Evolutionary conservation across 2,888 invertebrate species (phyloP).

Genomic region (Lypha dubia): DNA sequence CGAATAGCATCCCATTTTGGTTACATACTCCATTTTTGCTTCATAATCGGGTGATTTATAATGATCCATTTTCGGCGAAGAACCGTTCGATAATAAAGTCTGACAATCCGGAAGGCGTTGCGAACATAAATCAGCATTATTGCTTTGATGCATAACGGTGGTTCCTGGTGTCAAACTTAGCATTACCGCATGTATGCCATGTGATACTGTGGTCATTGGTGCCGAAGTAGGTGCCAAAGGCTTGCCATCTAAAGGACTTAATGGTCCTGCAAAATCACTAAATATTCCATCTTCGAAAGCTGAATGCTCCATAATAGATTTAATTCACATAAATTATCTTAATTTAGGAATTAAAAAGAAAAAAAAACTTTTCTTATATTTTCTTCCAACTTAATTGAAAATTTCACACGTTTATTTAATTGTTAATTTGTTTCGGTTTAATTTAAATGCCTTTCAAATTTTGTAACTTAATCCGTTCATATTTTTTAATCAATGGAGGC

Average conservation of each 20-base stretch:
- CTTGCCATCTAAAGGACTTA: slow-evolving; percentile 84
- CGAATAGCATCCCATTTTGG: slow-evolving; percentile 83
- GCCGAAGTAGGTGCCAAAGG: slow-evolving; percentile 82
- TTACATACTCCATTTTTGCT: slow-evolving; percentile 81
- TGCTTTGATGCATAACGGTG: slow-evolving; percentile 75
- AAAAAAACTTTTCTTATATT: neutral
- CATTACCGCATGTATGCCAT: slow-evolving; percentile 88
- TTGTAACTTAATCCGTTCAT: slow-evolving; percentile 77
- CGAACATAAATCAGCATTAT: slow-evolving; percentile 77
- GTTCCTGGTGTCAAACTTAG: slow-evolving; percentile 84
- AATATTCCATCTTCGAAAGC: slow-evolving; percentile 92
- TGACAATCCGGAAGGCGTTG: slow-evolving; percentile 83
- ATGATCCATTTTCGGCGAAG: slow-evolving; percentile 81
- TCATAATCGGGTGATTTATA: slow-evolving; percentile 80
- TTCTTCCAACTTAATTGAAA: slow-evolving; percentile 51
- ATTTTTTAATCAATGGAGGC: slow-evolving; percentile 75
- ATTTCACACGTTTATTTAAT: slow-evolving; percentile 66
- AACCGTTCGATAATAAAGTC: slow-evolving; percentile 81
- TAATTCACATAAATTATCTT: slow-evolving; percentile 25
- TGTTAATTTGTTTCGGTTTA: slow-evolving; percentile 52
- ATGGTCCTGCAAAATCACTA: slow-evolving; percentile 88
- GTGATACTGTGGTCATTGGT: slow-evolving; percentile 77
- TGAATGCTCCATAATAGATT: slow-evolving; percentile 86
- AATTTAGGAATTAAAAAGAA: slow-evolving; percentile 43
- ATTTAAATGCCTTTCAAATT: slow-evolving; percentile 84